phyloP scores from a whole-genome alignment of 2,113 vertebrate species.

The Rostratula benghalensis region DNA sequence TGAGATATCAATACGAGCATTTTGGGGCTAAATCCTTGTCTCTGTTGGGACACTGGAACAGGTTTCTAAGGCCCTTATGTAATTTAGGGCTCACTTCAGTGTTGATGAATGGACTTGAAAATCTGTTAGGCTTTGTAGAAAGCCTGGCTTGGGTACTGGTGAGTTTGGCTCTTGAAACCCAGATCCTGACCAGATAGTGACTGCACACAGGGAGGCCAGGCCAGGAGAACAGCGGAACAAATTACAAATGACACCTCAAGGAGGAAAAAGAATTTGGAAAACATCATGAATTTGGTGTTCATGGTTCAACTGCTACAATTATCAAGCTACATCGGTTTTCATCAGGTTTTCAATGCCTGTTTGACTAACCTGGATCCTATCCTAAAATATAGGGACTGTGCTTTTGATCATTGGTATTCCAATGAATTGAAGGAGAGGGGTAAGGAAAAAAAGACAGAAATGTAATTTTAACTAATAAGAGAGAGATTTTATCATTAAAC shows the following conservation, averaged over 20 bases:
- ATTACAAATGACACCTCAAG: conserved; percentile 71
- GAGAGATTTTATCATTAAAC: background rate
- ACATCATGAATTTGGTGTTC: background rate
- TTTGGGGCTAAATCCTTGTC: conserved; percentile 34
- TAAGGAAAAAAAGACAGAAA: background rate
- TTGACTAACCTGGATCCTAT: background rate
- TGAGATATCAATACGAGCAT: background rate
- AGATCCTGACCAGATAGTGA: conserved; percentile 57
- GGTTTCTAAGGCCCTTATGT: conserved; percentile 42
- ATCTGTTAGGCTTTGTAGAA: conserved; percentile 67
- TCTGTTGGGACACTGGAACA: conserved; percentile 40
- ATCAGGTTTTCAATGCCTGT: background rate
- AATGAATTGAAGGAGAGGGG: background rate
- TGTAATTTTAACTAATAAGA: background rate
- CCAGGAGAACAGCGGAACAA: conserved; percentile 62
- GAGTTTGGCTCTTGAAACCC: conserved; percentile 61
- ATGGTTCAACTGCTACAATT: background rate
- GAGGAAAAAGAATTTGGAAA: conserved; percentile 27
- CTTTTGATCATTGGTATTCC: background rate
- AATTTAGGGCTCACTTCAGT: conserved; percentile 67
- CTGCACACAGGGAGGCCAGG: conserved; percentile 17
- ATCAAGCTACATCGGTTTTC: conserved; percentile 8
- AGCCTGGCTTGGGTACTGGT: conserved; percentile 51
- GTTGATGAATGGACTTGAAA: conserved; percentile 68
- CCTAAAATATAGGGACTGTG: background rate